Conservation (phyloP, 2,113 vertebrate species). For the Pavo muticus region DNA sequence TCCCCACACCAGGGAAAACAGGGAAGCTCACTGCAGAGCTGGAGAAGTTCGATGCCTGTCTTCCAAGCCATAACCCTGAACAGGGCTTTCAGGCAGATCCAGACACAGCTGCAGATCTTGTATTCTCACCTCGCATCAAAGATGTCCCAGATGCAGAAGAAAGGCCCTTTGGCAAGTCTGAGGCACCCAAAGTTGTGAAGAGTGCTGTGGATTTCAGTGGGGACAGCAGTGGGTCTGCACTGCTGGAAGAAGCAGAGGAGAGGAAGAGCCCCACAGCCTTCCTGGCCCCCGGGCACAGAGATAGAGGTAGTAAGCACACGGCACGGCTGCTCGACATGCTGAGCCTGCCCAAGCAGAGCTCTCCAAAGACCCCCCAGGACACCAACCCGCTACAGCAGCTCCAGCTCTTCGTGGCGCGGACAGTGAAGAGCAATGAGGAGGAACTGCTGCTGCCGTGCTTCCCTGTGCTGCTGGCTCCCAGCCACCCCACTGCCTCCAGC, state of each 20-base stretch:
- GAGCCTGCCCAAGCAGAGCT: slow-evolving; percentile 32
- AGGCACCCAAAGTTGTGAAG: not conserved
- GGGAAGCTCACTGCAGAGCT: slow-evolving; percentile 40
- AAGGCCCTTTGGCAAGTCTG: not conserved
- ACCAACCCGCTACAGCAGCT: slow-evolving; percentile 71
- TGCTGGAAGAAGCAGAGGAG: not conserved
- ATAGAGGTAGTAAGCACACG: slow-evolving; percentile 25
- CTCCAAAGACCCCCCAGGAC: not conserved
- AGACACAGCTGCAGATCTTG: not conserved
- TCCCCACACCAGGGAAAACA: slow-evolving; percentile 5
- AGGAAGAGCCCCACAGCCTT: not conserved
- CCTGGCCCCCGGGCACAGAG: fast-evolving
- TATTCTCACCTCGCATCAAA: not conserved
- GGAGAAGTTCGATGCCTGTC: not conserved
- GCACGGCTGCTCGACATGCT: slow-evolving; percentile 31
- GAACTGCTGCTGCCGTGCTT: slow-evolving; percentile 55
- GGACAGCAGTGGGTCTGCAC: not conserved
- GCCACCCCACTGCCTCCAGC: not conserved
- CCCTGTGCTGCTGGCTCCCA: slow-evolving; percentile 1
- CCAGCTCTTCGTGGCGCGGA: slow-evolving; percentile 73
- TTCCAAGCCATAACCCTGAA: not conserved
- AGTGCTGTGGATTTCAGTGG: not conserved
- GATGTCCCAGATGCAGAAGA: not conserved
- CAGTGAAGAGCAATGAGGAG: slow-evolving; percentile 62
- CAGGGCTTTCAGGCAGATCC: slow-evolving; percentile 41